phyloP scores from a whole-genome alignment of 1,140 invertebrate genomes.

The Aethina tumida region DNA sequence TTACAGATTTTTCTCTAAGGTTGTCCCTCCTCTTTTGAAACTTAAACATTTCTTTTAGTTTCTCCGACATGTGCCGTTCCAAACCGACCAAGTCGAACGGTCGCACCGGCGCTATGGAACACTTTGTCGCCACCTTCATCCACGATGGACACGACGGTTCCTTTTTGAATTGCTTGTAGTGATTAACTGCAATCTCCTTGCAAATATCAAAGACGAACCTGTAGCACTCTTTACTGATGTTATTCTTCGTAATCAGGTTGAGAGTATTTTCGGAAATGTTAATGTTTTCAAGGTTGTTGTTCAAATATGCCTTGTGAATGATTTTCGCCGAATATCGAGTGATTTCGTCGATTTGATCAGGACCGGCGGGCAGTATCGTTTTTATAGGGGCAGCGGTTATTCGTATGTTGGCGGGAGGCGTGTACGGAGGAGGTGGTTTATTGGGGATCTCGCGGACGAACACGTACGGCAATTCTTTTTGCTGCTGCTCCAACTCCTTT shows the following conservation, averaged over 20 bases:
- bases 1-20: slow-evolving; percentile 47
- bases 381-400: slow-evolving; percentile 28
- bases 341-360: slow-evolving; percentile 39
- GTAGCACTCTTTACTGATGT: slow-evolving; percentile 36
- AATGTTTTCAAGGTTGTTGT: slow-evolving; percentile 35
- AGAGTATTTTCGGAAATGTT: slow-evolving; percentile 34
- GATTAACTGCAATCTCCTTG: slow-evolving; percentile 48
- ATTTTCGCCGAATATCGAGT: slow-evolving; percentile 37
- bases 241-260: slow-evolving; percentile 24
- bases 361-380: slow-evolving; percentile 37
- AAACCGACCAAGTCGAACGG: slow-evolving; percentile 38
- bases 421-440: slow-evolving; percentile 63
- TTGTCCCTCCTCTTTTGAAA: slow-evolving; percentile 40
- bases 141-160: slow-evolving; percentile 43
- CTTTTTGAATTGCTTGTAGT: slow-evolving; percentile 38
- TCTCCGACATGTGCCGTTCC: slow-evolving; percentile 42
- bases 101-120: slow-evolving; percentile 33
- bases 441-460: slow-evolving; percentile 58
- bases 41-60: slow-evolving; percentile 45
- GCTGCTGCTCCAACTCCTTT: slow-evolving; percentile 39
- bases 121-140: slow-evolving; percentile 39
- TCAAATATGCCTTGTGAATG: slow-evolving; percentile 37
- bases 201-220: slow-evolving; percentile 55
- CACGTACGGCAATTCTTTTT: slow-evolving; percentile 43
- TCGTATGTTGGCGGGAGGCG: slow-evolving; percentile 39